Conservation (phyloP, 2,888 invertebrate species). For the Polydrusus pterygomalis region DNA sequence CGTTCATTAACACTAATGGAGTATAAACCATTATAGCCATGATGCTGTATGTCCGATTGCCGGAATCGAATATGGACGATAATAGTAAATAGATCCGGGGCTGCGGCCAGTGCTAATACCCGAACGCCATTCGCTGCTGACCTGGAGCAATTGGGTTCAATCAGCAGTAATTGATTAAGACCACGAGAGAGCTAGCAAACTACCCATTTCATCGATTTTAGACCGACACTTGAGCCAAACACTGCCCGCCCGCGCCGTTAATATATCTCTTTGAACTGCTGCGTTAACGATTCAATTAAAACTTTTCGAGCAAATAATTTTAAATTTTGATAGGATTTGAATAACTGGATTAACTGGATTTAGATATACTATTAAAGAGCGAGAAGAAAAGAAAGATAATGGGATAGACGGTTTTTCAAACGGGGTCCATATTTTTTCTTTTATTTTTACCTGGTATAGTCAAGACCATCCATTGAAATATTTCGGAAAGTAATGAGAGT, state of each 20-base stretch:
- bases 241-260: conserved; percentile 44
- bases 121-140: conserved; percentile 58
- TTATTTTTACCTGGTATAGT: too few relatives aligned
- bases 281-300: conserved; percentile 3
- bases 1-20: conserved; percentile 29
- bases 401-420: too few relatives aligned
- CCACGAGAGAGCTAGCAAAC: conserved; percentile 67
- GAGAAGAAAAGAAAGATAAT: too few relatives aligned
- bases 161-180: conserved; percentile 71
- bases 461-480: too few relatives aligned
- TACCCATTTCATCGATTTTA: conserved; percentile 67
- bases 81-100: conserved; percentile 17
- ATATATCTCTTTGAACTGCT: conserved; percentile 16
- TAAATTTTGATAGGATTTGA: neutral
- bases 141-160: conserved; percentile 70
- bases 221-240: conserved; percentile 59
- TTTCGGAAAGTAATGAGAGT: too few relatives aligned
- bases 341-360: neutral
- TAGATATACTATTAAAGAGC: too few relatives aligned
- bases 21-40: conserved; percentile 25
- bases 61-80: conserved; percentile 9
- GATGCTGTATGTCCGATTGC: conserved; percentile 8
- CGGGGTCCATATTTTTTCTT: too few relatives aligned
- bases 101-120: conserved; percentile 30
- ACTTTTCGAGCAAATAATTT: conserved; percentile 9